Percentiles rank a stretch among this genome's conserved stretches.
Evolutionary conservation across 2,888 invertebrate species (phyloP).

Genomic region (Dichetophora obliterata): DNA sequence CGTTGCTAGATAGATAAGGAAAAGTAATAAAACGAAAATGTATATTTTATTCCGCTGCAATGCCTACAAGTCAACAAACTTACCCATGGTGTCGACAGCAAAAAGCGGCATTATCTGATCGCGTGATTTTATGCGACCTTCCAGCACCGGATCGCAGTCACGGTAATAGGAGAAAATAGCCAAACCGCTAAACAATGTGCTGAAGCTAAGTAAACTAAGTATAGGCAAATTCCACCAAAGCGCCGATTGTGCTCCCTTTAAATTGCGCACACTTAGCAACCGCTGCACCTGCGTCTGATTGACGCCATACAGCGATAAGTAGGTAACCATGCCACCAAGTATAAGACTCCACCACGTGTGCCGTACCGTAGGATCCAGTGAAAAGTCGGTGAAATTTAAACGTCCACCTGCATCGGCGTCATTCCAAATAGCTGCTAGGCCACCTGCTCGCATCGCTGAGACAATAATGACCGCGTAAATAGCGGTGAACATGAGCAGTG

Average conservation of each 20-base stretch:
- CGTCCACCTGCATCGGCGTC: slow-evolving; percentile 79
- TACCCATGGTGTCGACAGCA: slow-evolving; percentile 81
- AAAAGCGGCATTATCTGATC: slow-evolving; percentile 88
- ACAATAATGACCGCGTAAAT: slow-evolving; percentile 83
- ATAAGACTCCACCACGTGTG: slow-evolving; percentile 87
- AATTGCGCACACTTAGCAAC: slow-evolving; percentile 78
- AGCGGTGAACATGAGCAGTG: slow-evolving; percentile 87
- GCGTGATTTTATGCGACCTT: slow-evolving; percentile 74
- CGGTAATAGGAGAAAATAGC: slow-evolving; percentile 87
- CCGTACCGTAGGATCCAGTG: slow-evolving; percentile 83
- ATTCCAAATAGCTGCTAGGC: slow-evolving; percentile 79
- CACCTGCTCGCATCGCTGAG: slow-evolving; percentile 79
- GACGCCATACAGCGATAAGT: slow-evolving; percentile 86
- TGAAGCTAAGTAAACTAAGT: slow-evolving; percentile 78
- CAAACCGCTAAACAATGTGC: slow-evolving; percentile 83
- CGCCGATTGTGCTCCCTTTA: slow-evolving; percentile 80
- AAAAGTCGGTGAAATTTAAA: slow-evolving; percentile 78
- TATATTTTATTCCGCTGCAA: not conserved
- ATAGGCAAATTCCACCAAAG: slow-evolving; percentile 88
- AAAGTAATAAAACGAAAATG: slow-evolving; percentile 5
- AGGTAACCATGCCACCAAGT: slow-evolving; percentile 85
- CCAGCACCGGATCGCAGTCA: slow-evolving; percentile 83
- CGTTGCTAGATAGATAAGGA: slow-evolving; percentile 58
- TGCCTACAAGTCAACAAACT: slow-evolving; percentile 36
- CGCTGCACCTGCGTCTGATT: slow-evolving; percentile 89